Percentiles rank a stretch among this genome's conserved stretches.
Evolutionary conservation across 2,888 invertebrate species (phyloP).

Genomic region (Orchestes rusci): DNA sequence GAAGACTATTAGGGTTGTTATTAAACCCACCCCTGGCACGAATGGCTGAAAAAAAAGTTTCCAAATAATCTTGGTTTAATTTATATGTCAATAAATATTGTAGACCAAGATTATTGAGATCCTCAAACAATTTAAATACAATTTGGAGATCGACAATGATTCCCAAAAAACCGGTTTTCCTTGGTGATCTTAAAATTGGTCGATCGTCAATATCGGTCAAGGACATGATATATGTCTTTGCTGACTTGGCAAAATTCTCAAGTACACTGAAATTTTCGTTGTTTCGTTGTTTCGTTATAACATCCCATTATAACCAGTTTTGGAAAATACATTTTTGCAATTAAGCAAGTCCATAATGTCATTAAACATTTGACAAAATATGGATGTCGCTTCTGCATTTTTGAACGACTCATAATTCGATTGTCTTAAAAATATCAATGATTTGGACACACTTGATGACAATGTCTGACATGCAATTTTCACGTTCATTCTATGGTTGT

Average conservation of each 20-base stretch:
- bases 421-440: conserved; percentile 4
- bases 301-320: conserved; percentile 8
- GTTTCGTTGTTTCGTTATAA: not conserved
- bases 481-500: conserved; percentile 17
- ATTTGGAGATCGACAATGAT: conserved; percentile 9
- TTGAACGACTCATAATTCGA: conserved; percentile 1
- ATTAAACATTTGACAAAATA: conserved; percentile 10
- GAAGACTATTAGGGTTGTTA: conserved; percentile 26
- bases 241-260: not conserved
- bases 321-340: conserved; percentile 16
- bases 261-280: not conserved
- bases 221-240: not conserved
- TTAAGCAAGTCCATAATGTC: conserved; percentile 15
- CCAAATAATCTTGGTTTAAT: conserved; percentile 25
- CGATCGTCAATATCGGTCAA: not conserved
- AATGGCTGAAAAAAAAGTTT: conserved; percentile 25
- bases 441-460: conserved; percentile 13
- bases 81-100: conserved; percentile 12
- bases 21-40: conserved; percentile 24
- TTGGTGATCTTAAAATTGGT: conserved; percentile 5
- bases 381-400: conserved; percentile 4
- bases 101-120: conserved; percentile 1
- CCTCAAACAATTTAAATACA: conserved; percentile 7
- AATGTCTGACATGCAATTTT: conserved; percentile 16
- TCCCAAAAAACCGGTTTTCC: conserved; percentile 18